phyloP scores from a whole-genome alignment of 2,113 vertebrate species.

The Apteryx owenii region DNA sequence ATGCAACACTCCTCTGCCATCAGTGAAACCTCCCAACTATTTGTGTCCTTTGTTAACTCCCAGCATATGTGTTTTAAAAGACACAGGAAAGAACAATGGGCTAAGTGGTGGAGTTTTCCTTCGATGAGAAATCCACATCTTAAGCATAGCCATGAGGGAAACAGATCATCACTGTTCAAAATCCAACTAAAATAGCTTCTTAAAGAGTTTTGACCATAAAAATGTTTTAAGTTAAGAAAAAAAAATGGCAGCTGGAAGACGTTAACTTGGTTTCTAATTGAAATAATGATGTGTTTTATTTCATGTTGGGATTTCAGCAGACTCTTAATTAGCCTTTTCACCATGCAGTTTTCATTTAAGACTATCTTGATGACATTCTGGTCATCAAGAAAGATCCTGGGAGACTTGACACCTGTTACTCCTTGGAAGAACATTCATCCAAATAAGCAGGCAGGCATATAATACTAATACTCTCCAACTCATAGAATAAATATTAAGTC shows the following conservation, averaged over 20 bases:
- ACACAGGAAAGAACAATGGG: neutral
- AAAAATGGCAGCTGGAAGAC: slow-evolving; percentile 58
- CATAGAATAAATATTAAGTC: neutral
- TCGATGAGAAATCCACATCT: slow-evolving; percentile 10
- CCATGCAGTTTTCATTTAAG: slow-evolving; percentile 27
- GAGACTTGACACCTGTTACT: slow-evolving; percentile 40
- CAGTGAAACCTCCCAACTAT: neutral
- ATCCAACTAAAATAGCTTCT: neutral
- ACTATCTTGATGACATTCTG: slow-evolving; percentile 47
- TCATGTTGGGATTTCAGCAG: slow-evolving; percentile 51
- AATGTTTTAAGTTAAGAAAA: neutral
- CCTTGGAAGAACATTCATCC: neutral
- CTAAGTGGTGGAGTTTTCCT: neutral
- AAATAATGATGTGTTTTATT: slow-evolving; percentile 52
- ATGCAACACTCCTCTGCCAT: neutral
- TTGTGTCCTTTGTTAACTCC: neutral
- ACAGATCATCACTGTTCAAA: neutral
- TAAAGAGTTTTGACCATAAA: neutral
- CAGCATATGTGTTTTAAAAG: neutral
- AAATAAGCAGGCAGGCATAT: neutral
- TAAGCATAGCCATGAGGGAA: neutral
- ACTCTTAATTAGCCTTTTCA: slow-evolving; percentile 61
- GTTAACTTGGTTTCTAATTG: slow-evolving; percentile 58
- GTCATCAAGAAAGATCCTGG: slow-evolving; percentile 4
- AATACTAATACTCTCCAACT: neutral